Evolutionary conservation across 2,888 invertebrate genomes (phyloP).

Genomic region (Metacarcinus magister): DNA sequence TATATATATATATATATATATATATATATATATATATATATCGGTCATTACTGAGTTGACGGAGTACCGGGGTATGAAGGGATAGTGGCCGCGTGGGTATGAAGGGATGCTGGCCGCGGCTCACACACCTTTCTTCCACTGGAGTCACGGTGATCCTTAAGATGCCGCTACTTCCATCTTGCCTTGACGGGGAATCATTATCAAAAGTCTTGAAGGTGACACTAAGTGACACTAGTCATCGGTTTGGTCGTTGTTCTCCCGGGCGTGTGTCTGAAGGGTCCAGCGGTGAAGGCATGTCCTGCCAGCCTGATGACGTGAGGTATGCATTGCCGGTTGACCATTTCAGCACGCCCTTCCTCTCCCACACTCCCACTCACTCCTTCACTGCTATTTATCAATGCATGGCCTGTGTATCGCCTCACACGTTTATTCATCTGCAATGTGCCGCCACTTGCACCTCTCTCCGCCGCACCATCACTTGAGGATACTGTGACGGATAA

Average conservation of each 20-base stretch:
- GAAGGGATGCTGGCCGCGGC: background rate
- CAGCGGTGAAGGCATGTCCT: background rate
- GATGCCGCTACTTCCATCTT: background rate
- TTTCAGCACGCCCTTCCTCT: background rate
- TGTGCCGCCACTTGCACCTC: background rate
- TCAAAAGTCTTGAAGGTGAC: background rate
- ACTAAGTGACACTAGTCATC: constrained; percentile 15
- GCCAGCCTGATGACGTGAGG: background rate
- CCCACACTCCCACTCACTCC: background rate
- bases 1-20: too few species aligned
- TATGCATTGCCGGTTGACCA: background rate
- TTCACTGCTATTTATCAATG: background rate
- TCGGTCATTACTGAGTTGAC: too few species aligned
- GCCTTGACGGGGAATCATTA: background rate
- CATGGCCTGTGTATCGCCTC: background rate
- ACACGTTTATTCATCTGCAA: background rate
- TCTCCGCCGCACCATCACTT: background rate
- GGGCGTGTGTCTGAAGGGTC: background rate
- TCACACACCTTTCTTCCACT: background rate
- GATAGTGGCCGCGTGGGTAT: too few species aligned
- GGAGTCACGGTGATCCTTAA: background rate
- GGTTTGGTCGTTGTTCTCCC: background rate
- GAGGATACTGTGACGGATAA: background rate
- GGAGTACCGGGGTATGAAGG: too few species aligned
- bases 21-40: too few species aligned